phyloP scores from a whole-genome alignment of 2,113 vertebrate species.

The Oplegnathus fasciatus region DNA sequence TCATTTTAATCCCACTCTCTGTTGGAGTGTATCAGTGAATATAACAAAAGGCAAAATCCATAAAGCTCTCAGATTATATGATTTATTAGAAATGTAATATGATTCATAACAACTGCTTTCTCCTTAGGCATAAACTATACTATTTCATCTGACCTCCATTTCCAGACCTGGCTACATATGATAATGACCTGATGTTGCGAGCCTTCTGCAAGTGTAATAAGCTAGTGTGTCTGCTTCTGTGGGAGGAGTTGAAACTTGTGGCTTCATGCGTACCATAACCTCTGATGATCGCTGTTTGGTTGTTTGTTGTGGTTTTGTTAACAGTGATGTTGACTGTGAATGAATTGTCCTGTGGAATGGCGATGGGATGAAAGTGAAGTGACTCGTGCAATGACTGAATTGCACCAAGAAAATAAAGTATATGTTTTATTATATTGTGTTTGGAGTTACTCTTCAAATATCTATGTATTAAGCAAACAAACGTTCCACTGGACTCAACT shows the following conservation, averaged over 20 bases:
- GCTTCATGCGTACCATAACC: conserved; percentile 27
- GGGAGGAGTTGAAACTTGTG: conserved; percentile 15
- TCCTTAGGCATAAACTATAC: conserved; percentile 19
- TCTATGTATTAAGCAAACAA: background rate
- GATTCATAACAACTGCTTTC: conserved; percentile 14
- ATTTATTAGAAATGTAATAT: conserved; percentile 8
- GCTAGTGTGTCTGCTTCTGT: conserved; percentile 29
- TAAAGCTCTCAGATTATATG: conserved; percentile 17
- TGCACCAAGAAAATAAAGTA: conserved; percentile 71
- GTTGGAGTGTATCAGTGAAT: background rate
- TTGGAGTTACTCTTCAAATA: conserved; percentile 5
- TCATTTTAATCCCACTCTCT: background rate
- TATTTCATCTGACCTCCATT: conserved; percentile 11
- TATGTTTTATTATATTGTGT: conserved; percentile 65
- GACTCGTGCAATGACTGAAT: conserved; percentile 63
- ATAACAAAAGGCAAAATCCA: background rate
- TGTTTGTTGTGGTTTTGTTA: conserved; percentile 49
- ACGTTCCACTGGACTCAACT: background rate
- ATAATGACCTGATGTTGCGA: background rate
- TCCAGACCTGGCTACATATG: background rate
- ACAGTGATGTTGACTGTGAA: conserved; percentile 46
- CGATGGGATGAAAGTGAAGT: conserved; percentile 55
- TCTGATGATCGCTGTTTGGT: conserved; percentile 21
- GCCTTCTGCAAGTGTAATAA: conserved; percentile 40
- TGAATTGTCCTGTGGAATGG: conserved; percentile 60